Evolutionary conservation across 2,113 vertebrate species (phyloP).

Genomic region (Gadus chalcogrammus): DNA sequence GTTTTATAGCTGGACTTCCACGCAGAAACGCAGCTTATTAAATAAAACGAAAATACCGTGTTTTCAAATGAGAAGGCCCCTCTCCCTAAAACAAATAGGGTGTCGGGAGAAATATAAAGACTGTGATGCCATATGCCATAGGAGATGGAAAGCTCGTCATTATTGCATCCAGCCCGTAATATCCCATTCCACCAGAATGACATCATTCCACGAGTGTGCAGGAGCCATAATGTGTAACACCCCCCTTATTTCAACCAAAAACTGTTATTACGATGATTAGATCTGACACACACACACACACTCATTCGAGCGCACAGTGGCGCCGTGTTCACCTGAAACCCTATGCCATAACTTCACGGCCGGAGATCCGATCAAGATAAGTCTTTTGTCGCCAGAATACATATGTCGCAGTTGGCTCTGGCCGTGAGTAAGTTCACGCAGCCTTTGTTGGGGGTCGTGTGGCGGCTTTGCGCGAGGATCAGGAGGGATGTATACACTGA

Average conservation of each 20-base stretch:
- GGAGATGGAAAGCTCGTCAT: too few species aligned
- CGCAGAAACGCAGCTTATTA: slow-evolving; percentile 14
- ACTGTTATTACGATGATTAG: slow-evolving; percentile 23
- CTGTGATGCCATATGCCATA: too few species aligned
- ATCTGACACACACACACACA: slow-evolving; percentile 31
- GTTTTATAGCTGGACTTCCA: slow-evolving; percentile 27
- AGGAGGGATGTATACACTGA: slow-evolving; percentile 29
- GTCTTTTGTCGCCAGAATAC: slow-evolving; percentile 37
- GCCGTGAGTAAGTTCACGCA: slow-evolving; percentile 54
- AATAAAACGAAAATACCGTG: too few species aligned
- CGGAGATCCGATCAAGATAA: slow-evolving; percentile 29
- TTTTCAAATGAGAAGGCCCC: too few species aligned
- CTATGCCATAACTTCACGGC: slow-evolving; percentile 23
- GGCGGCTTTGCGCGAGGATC: slow-evolving; percentile 42
- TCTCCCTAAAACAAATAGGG: too few species aligned
- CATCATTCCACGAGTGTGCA: too few species aligned
- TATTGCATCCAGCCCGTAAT: too few species aligned
- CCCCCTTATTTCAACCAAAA: slow-evolving; percentile 57
- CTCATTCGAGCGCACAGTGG: slow-evolving; percentile 47
- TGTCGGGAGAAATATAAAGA: too few species aligned
- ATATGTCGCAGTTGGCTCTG: slow-evolving; percentile 45
- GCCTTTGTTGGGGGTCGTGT: slow-evolving; percentile 53
- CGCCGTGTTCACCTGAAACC: slow-evolving; percentile 44
- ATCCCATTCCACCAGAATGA: too few species aligned
- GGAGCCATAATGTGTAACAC: slow-evolving; percentile 14